phyloP scores from a whole-genome alignment of 1,140 invertebrate genomes.

The Cotesia chilonis region DNA sequence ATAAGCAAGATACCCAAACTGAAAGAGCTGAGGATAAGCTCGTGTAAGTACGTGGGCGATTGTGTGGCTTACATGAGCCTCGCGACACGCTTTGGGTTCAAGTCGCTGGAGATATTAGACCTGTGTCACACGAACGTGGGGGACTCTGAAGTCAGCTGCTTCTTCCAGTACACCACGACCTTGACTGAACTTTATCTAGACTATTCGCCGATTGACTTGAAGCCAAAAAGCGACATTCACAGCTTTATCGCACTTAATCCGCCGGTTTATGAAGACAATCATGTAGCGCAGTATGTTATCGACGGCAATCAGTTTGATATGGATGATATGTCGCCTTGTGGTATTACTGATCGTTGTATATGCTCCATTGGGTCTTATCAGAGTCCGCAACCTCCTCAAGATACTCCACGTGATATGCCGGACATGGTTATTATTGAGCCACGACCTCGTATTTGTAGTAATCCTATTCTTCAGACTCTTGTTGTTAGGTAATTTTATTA shows the following conservation, averaged over 20 bases:
- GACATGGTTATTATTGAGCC: conserved; percentile 49
- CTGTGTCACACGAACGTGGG: conserved; percentile 72
- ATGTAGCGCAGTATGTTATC: conserved; percentile 40
- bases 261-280: conserved; percentile 49
- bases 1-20: conserved; percentile 75
- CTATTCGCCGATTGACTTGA: conserved; percentile 54
- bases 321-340: conserved; percentile 42
- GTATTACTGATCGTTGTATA: conserved; percentile 58
- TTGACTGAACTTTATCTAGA: conserved; percentile 72
- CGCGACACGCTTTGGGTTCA: conserved; percentile 77
- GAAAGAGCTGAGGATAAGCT: conserved; percentile 69
- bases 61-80: conserved; percentile 80
- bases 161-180: conserved; percentile 68
- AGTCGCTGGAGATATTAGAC: conserved; percentile 72
- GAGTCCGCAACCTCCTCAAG: conserved; percentile 47
- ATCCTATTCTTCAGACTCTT: conserved; percentile 58
- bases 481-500: conserved; percentile 52
- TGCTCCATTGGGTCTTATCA: conserved; percentile 52
- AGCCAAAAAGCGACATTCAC: conserved; percentile 41
- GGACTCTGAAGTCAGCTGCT: conserved; percentile 75
- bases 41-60: conserved; percentile 72
- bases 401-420: conserved; percentile 39
- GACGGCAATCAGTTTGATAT: conserved; percentile 36
- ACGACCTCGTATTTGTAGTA: conserved; percentile 50
- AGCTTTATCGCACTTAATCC: conserved; percentile 33